Base-by-base conservation (phyloP, 92 coral and sea anemone genomes). In the Epizoanthus scotinus region DNA sequence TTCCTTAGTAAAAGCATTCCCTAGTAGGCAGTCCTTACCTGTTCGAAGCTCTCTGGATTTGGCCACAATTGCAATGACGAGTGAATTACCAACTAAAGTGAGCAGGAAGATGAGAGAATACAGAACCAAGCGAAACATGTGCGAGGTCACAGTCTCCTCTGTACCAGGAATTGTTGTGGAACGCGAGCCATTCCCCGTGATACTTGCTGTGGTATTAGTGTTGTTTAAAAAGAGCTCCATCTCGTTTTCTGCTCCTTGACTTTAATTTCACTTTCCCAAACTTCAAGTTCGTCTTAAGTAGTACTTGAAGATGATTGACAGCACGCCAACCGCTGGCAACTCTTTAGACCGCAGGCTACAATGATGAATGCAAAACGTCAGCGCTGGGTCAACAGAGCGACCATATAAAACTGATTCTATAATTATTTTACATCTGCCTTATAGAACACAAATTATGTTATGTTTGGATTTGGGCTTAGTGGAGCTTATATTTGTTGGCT, bases 11-110 rank as follows among this genome's bases (percentile, higher is more conserved):
- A 0, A 5, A 42, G 50, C 52, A 47, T 47, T 47, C 52, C 12
- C 14, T 0, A 47, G 55, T 7, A 13, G 2, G 22, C 1, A 36
- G 42, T 19, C 28, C 81, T 40, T 75, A 75, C 81, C 81, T 75
- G 81, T 75, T 34, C 58, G 59, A 18, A 75, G 56, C 57, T 75
- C 81, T 26, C 44, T 75, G 40, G 81, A 75, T 55, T 47, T 75
- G 68, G 61, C 47, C 56, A 75, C 81, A 21, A 75, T 75, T 21
- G 81, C 68, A 40, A 75, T 75, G 31, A 75, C 81, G 54, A 75
- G 52, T 20, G 81, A 75, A 42, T 75, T 75, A 2, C 81, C 81
- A 75, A 75, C 21, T 21, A 75, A 22, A 12, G 81, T 75, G 81
- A 75, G 63, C 1, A 75, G 1, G 49, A 75, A 75, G 67, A 75